Evolutionary conservation across 2,113 vertebrate species (phyloP), one percentile per base, ranked within the genome.

Genomic region (Bos javanicus): DNA sequence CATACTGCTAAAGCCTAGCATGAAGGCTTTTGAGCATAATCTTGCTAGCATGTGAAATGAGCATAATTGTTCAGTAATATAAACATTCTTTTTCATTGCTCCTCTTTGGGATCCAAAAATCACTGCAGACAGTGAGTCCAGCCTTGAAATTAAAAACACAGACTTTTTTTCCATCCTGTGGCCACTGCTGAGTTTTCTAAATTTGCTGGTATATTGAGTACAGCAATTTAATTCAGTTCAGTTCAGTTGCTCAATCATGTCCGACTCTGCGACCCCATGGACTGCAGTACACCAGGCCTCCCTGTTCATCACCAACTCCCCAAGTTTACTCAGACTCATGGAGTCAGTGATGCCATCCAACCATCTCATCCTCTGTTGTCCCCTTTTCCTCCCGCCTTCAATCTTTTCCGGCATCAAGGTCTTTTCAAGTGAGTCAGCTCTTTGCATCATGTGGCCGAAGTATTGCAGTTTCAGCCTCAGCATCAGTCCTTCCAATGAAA

Each of bases 221-320:
- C 13, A 25, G 36, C 71, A 43, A 13, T 43, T 43, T 76, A 26
- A 39, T 74, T 71, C n/a, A 71, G 67, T 67, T 39, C 9, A n/a
- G 16, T 67, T 67, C 33, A 71, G n/a, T 39, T 71, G n/a, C n/a
- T 39, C 19, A 71, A 6, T 71, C n/a, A 23, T 39, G 10, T 39
- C 67, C 0, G 0, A 71, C n/a, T 71, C 19, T 71, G n/a, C 1
- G 0, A 71, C n/a, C 67, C n/a, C 10, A 13, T 71, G n/a, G 67
- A 6, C 33, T 23, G 19, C n/a, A 71, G 19, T 2, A 39, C 67
- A 39, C 19, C 19, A 71, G 1, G 4, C 67, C 19, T 71, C 19
- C 10, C 19, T 39, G n/a, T 39, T 12, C 67, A 71, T 71, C n/a
- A 71, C n/a, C n/a, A 39, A 6, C n/a, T 23, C 10, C 1, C 10